Percentiles rank a stretch among this genome's conserved stretches.
These are phyloP conservation scores for Haplochromis burtoni DNA, from an alignment of 2,113 vertebrate species.

Conservation along the genomic window DNA sequence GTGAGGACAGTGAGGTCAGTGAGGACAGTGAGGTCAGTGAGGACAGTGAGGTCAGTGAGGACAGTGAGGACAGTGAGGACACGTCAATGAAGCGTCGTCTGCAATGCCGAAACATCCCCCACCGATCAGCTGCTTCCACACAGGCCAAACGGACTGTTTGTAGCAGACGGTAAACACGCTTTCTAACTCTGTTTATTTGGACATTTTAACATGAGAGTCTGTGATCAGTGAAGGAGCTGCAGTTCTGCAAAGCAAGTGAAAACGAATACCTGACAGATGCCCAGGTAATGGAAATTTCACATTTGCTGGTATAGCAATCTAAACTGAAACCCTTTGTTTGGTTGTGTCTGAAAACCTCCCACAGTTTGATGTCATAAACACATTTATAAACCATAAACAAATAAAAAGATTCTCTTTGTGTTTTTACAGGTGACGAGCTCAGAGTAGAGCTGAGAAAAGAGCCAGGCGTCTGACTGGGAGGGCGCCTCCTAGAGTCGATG, in stretches of 20 bases:
- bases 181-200: not conserved
- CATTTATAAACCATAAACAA: not conserved
- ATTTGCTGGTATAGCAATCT: not conserved
- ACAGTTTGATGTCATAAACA: not conserved
- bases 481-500: not conserved
- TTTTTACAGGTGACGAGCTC: not conserved
- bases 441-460: not conserved
- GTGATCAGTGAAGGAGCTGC: not conserved
- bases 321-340: not conserved
- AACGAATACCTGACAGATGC: not conserved
- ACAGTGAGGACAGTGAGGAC: not conserved
- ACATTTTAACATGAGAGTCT: not conserved
- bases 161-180: not conserved
- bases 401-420: not conserved
- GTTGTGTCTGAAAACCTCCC: not conserved
- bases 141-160: too few species aligned
- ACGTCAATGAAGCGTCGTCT: accelerated
- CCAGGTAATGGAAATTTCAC: not conserved
- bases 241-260: not conserved
- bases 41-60: too few species aligned
- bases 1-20: not conserved
- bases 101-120: not conserved
- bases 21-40: not conserved
- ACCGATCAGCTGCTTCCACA: not conserved
- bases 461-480: not conserved